Evolutionary conservation across 2,113 vertebrate genomes (phyloP), one percentile per base, ranked within the genome.

Genomic region (Serilophus lunatus): DNA sequence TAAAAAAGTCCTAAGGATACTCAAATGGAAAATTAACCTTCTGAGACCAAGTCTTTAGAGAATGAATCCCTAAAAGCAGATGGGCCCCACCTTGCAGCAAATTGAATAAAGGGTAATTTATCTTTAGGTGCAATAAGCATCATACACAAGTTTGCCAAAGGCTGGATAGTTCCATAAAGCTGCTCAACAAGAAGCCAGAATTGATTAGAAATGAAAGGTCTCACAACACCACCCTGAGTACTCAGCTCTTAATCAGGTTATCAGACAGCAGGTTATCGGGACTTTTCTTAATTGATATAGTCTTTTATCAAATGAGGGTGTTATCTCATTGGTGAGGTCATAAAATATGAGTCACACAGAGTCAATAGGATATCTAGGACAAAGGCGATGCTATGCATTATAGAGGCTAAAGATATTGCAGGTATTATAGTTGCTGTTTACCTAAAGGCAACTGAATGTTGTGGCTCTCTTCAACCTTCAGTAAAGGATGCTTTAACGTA

Each of bases 261-360:
- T 96, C 94, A 74, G 72, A 36, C 76, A 95, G 78, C 45, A 94
- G 36, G 36, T 61, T 61, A 63, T 63, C 60, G 29, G 68, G 71
- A 49, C 79, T 96, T 97, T 96, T 83, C 90, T 92, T 92, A 94
- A 94, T 95, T 96, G 93, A 84, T 89, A 84, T 0, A 92, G 68
- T 29, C 63, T 77, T 57, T 93, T 94, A 90, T 86, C 28, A 0
- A 94, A 90, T 57, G 29, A 92, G 79, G 35, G 51, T 95, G 70
- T 95, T 95, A 97, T 95, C 95, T 96, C 59, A 33, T 83, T 70
- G 51, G 70, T 96, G 95, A 95, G 64, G 92, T 94, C 95, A 96
- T 74, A 79, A 86, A 95, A 81, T 40, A 42, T 95, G 96, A 97
- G 88, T 97, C 94, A 97, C 65, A 6, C 51, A 70, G 57, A 96